Base-by-base conservation (phyloP, 2,113 vertebrate species). In the Rafetus swinhoei region DNA sequence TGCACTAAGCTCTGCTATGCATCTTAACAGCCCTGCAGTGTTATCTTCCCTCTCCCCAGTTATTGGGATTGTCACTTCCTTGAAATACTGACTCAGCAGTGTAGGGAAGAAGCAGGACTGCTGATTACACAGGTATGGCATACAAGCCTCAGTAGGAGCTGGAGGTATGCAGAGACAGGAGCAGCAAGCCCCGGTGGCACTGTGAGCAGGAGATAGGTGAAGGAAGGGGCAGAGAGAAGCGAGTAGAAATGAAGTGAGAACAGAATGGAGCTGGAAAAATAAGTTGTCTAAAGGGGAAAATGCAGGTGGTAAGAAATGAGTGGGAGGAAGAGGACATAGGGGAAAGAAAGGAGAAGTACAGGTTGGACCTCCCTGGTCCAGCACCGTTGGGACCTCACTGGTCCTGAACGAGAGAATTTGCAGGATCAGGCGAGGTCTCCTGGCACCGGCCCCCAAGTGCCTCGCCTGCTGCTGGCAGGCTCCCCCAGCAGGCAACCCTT, bases 1-100 rank as follows among this genome's bases (percentile, higher is more conserved):
- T 85, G 86, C 90, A 86, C 88, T 92, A 65, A 94, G 85, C 85
- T 95, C 94, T 95, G 85, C 95, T 86, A 16, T 77, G 82, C 1
- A 0, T 91, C 92, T 96, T 89, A 96, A 93, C 85, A 82, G 82
- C 92, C 90, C 85, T 90, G 79, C 79, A 90, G 95, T 90, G 90
- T 96, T 55, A 90, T 84, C 79, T 81, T 94, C 83, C 93, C 76
- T 72, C 62, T 90, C 55, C 74, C 80, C n/a, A 77, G 89, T 85
- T 69, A 35, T 79, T 79, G 57, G 87, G 74, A 74, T 92, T 86
- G 92, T 92, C 1, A 0, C 80, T 82, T 54, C 60, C 87, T 88
- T 79, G 74, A 85, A 90, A 59, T 0, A 0, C 45, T 87, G n/a
- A 50, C 77, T 85, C 79, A 65, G 81, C 81, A 77, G 24, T 82